Base-by-base conservation (phyloP, 2,797 vertebrate genomes). In the Bradypodion ventrale region DNA sequence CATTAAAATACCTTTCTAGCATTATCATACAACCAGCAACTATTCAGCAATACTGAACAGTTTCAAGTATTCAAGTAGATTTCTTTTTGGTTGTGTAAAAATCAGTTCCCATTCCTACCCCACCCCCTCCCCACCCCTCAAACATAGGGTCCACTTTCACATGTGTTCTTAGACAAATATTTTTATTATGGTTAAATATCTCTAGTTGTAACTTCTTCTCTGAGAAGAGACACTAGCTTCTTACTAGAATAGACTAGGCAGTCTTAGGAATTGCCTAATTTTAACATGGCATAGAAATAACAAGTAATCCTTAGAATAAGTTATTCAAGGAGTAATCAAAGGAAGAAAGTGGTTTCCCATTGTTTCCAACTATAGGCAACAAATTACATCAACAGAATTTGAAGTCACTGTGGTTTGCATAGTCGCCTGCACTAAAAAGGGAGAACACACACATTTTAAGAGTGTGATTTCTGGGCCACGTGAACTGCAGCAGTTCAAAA, bases 11-110 rank as follows among this genome's bases (percentile, higher is more conserved):
- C 86, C 85, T 85, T 73, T 78, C 75, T 85, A 84, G 66, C 70
- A 81, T 3, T 12, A 3, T 86, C 83, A 78, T 85, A 85, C 79
- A 87, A 82, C 86, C 83, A 52, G 46, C 42, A 25, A 76, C 52
- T 59, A 1, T 62, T 75, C 84, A 85, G 78, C 73, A 66, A 84
- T 62, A 89, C 74, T 83, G 90, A 86, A 87, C 0, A 82, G 74
- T 92, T 94, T 94, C 83, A 94, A 94, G 91, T 94, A 93, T 88
- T 95, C 73, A 87, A 89, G 76, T 75, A 90, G 78, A 87, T 75
- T 86, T 23, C 2, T 78, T 89, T 94, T 92, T 91, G 88, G 91
- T 88, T 93, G 89, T 85, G 72, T 83, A 82, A 93, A 94, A 78
- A 82, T 59, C 68, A 80, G 46, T 76, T 69, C 35, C 1, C 4